Base-by-base conservation (phyloP, 1,140 invertebrate genomes). In the Penaeus indicus region DNA sequence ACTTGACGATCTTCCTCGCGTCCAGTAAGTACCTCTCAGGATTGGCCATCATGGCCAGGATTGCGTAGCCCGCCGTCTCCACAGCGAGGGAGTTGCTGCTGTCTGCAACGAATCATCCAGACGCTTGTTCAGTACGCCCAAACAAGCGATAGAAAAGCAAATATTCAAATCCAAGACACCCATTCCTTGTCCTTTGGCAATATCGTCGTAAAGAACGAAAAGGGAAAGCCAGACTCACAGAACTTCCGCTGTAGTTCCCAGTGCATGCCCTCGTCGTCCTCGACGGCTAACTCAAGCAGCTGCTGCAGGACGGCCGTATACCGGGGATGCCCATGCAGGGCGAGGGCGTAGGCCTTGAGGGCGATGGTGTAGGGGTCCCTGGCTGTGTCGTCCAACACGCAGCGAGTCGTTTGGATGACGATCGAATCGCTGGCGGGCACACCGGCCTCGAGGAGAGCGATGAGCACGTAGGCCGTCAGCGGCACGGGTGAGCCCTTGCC, bases 331-430 rank as follows among this genome's bases (percentile, higher is more conserved):
- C 95, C 94, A 3, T 96, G 96, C 69, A 97, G 92, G 91, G 96
- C 95, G 0, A 98, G 93, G 0, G 95, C 96, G 91, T 97, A 97
- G 0, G 95, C 94, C n/a, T 95, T 95, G 11, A 98, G 94, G 61
- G 96, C 94, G 63, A 98, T 91, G 0, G 96, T 95, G 92, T 98
- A 98, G 0, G 95, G 93, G 92, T 97, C 96, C 64, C 95, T 94
- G 32, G 90, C 79, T 16, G 25, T 61, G 19, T 85, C 80, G 54
- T 18, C 61, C 11, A 21, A 38, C 38, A 90, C 16, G 69, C 86
- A 90, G 7, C 69, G 13, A 0, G 42, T 18, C 19, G 81, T 69
- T 21, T 11, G 13, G 13, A n/a, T 18, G 21, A 89, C 80, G 2
- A 69, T 54, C 4, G 25, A 21, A 25, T 61, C 27, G 16, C 27